Percentiles rank a stretch among this genome's conserved stretches.
Evolutionary conservation across 2,797 vertebrate genomes (phyloP).

Genomic region (Clarias fuscus): DNA sequence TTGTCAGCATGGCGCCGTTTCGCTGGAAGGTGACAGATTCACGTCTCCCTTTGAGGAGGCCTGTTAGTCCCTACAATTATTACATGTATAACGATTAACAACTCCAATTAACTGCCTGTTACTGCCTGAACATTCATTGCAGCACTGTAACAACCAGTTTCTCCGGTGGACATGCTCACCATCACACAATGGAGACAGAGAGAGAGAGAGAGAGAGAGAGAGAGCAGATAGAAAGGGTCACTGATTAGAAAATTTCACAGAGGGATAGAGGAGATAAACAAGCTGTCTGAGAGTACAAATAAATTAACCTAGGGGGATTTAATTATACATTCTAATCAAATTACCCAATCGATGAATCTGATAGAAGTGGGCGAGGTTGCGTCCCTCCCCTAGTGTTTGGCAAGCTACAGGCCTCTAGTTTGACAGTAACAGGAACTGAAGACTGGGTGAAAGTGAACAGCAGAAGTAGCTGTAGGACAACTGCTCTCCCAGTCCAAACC

Average conservation of each 20-base stretch:
- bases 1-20: too few relatives aligned
- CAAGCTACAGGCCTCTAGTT: conserved; percentile 28
- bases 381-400: conserved; percentile 32
- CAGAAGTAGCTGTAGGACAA: conserved; percentile 1
- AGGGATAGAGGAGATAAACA: conserved; percentile 34
- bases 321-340: conserved; percentile 52
- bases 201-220: not conserved
- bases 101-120: not conserved
- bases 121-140: not conserved
- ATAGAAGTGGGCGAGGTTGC: conserved; percentile 41
- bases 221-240: conserved; percentile 13
- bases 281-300: conserved; percentile 11
- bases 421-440: conserved; percentile 43
- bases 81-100: too few relatives aligned
- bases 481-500: conserved; percentile 17
- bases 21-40: too few relatives aligned
- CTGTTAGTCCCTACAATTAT: too few relatives aligned
- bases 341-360: conserved; percentile 38
- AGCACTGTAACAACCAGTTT: not conserved
- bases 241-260: conserved; percentile 37
- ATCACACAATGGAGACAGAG: not conserved
- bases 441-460: conserved; percentile 26
- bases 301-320: conserved; percentile 47
- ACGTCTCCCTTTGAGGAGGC: too few relatives aligned
- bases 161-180: not conserved